Evolutionary conservation across 2,797 vertebrate species (phyloP), one percentile per base, ranked within the genome.

Genomic region (Borostomias antarcticus): DNA sequence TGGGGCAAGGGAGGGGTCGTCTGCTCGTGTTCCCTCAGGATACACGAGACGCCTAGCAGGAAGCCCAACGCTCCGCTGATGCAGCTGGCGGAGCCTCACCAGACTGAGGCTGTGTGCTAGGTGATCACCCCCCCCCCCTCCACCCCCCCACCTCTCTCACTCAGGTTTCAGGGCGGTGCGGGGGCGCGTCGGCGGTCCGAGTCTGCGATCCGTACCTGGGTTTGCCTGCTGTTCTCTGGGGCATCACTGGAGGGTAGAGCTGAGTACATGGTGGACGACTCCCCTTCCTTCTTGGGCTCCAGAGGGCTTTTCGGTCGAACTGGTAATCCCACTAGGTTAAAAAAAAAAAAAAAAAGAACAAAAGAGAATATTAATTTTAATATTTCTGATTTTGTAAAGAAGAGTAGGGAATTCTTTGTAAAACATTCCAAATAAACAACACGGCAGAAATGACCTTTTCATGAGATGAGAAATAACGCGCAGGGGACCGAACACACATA

Each of bases 281-380:
- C 97, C 29, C 93, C 94, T 74, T 98, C 97, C 82, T 96, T 98
- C 88, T 93, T 97, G 76, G 93, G 83, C 81, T 99, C 96, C 73
- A 94, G 78, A 7, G 96, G 95, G 88, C 96, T 98, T 94, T 95
- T 97, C 89, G 97, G 95, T 95, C 94, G 93, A 82, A 88, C 86
- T 68, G 96, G 96, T 85, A 98, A 91, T 81, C 96, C 96, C 93
- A 93, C 86, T 92, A 17, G 15, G 40, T 13, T 45, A 3, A n/a
- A 15, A 17, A 57, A 56, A 11, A 56, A 21, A 53, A 15, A n/a
- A 35, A 13, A 32, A 3, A 15, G 3, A 53, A 26, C 1, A 9
- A 25, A 25, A 25, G 25, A 13, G 5, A 26, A 53, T 51, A 51
- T 5, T 45, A 5, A 45, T 45, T n/a, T 17, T 15, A 15, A 45